Percentiles rank a stretch among this genome's conserved stretches.
Conservation (phyloP, 2,888 invertebrate species). For the Lordiphosa andalusiaca region DNA sequence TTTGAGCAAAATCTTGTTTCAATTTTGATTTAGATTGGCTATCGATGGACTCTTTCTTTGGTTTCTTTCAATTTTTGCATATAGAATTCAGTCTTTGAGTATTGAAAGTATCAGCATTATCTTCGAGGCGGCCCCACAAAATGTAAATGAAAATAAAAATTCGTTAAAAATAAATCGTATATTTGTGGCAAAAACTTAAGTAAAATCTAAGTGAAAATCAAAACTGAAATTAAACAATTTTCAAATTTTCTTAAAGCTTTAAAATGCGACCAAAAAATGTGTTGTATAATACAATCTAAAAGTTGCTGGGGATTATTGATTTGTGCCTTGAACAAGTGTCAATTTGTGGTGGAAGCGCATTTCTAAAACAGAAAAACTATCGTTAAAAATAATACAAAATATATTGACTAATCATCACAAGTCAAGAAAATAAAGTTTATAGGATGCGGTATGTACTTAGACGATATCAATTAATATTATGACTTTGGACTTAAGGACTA, state of each 20-base stretch:
- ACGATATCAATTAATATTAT: constrained; percentile 54
- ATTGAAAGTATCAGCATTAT: constrained; percentile 20
- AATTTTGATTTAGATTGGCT: not conserved
- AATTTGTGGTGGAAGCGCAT: constrained; percentile 44
- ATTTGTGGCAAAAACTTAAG: constrained; percentile 10
- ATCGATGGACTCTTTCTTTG: constrained; percentile 1
- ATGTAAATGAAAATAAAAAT: constrained; percentile 8
- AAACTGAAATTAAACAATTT: constrained; percentile 30
- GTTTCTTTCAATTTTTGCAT: constrained; percentile 15
- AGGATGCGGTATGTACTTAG: constrained; percentile 17
- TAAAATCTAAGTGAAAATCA: constrained; percentile 13
- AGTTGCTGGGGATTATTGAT: constrained; percentile 44
- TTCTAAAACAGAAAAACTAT: constrained; percentile 33
- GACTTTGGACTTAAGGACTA: constrained; percentile 65
- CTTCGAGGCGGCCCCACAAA: not conserved
- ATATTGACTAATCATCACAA: constrained; percentile 22
- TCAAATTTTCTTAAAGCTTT: constrained; percentile 55
- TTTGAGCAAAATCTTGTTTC: constrained; percentile 48
- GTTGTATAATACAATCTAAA: constrained; percentile 69
- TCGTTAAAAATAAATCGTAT: not conserved
- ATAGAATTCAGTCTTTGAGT: constrained; percentile 52
- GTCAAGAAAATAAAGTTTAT: constrained; percentile 17
- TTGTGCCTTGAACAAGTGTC: constrained; percentile 25
- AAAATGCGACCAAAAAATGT: constrained; percentile 44
- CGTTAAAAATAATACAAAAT: constrained; percentile 31